These are phyloP conservation scores for Drosophila melanogaster DNA, from an alignment of 1,140 invertebrate species.

Conservation along the genomic window DNA sequence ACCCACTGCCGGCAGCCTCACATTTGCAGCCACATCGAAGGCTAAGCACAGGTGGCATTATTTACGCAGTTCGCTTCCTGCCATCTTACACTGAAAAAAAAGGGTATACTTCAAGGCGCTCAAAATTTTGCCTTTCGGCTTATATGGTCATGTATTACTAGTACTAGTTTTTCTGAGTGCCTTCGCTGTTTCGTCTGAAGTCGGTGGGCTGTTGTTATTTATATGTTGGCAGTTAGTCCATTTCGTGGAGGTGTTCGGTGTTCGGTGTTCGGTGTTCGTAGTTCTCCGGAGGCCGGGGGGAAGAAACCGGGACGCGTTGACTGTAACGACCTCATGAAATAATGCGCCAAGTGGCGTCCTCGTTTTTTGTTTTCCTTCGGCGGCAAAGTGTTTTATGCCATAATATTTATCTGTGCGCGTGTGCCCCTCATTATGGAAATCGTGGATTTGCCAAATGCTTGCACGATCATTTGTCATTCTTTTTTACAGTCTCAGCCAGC, in stretches of 20 bases:
- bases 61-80: constrained; percentile 49
- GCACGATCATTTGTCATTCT: constrained; percentile 82
- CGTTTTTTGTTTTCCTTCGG: constrained; percentile 39
- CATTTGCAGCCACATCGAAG: constrained; percentile 20
- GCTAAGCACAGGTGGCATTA: constrained; percentile 62
- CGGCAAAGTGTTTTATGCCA: constrained; percentile 80
- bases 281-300: background rate
- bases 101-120: no score
- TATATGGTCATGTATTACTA: no score
- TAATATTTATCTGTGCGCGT: constrained; percentile 72
- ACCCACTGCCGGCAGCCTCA: constrained; percentile 8
- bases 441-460: constrained; percentile 82
- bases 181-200: constrained; percentile 2
- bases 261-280: background rate
- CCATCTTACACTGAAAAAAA: constrained; percentile 4
- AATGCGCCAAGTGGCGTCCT: constrained; percentile 77
- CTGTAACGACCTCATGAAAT: constrained; percentile 83
- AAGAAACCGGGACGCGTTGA: constrained; percentile 40
- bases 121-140: no score
- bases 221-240: constrained; percentile 59
- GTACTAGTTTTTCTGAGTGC: constrained; percentile 1
- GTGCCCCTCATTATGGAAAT: constrained; percentile 77
- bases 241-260: constrained; percentile 21
- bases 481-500: constrained; percentile 62
- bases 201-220: constrained; percentile 68